Base-by-base conservation (phyloP, 1,140 invertebrate species). In the Diorhabda carinulata region DNA sequence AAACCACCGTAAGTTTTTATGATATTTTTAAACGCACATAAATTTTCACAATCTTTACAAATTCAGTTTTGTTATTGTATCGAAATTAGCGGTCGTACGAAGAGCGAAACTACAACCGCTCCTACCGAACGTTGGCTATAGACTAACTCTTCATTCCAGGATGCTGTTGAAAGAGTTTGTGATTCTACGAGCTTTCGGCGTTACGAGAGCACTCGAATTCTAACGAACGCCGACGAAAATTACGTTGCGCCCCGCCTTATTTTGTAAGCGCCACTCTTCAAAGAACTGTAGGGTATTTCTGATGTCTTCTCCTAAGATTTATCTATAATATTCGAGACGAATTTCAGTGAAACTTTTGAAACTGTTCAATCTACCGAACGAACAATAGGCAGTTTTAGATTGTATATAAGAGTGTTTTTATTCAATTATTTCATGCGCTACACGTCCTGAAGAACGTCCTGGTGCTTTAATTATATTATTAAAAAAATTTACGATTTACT, bases 281-380 rank as follows among this genome's bases (percentile, higher is more conserved):
- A 43, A 58, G 57, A 59, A 66, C 10, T 10, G 59, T 60, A 6
- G 25, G 47, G 6, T 52, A 6, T 4, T 8, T 52, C 47, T 52
- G 47, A 52, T 8, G 6, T 52, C n/a, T n/a, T 8, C 47, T 52
- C 47, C 47, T 8, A 52, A 52, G n/a, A 52, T 52, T 52, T 52
- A 52, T 66, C 43, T 52, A 66, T 64, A 56, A 40, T 41, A 25
- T 25, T 10, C 10, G 43, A 65, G 9, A 41, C 47, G 6, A n/a
- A 9, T 52, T 52, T 52, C 47, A 6, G 47, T 52, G 69, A 72
- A 71, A 75, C 25, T 25, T 25, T 74, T 75, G 70, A 74, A 67
- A 68, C 68, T 68, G 73, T 73, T 76, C 65, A 77, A 76, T 77
- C 72, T 76, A 75, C 68, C 76, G 73, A 61, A 74, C 73, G 77